Conservation (phyloP, 2,113 vertebrate genomes). For the Indri indri region DNA sequence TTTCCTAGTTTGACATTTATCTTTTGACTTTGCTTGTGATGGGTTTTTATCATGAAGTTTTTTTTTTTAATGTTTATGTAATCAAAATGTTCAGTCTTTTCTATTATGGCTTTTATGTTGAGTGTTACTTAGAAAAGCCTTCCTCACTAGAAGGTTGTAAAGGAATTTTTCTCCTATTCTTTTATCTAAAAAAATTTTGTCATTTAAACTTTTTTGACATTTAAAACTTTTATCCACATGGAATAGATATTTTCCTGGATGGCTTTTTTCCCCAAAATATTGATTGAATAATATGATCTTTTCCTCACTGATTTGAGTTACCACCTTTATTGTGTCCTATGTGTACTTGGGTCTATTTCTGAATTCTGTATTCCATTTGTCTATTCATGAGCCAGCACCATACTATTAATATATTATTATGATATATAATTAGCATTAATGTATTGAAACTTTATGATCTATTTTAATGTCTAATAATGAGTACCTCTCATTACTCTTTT, state of each 20-base stretch:
- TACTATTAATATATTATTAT: neutral
- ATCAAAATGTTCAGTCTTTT: neutral
- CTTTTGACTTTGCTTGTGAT: neutral
- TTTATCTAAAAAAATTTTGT: neutral
- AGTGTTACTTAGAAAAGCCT: neutral
- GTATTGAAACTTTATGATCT: neutral
- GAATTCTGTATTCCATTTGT: neutral
- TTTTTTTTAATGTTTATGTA: neutral
- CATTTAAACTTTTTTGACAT: neutral
- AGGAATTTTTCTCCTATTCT: slow-evolving; percentile 1
- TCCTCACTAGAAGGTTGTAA: neutral
- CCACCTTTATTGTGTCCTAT: neutral
- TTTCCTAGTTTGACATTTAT: neutral
- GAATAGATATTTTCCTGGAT: neutral
- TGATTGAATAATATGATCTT: neutral
- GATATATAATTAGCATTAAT: neutral
- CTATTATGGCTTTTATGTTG: neutral
- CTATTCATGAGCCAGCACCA: neutral
- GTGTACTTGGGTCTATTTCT: neutral
- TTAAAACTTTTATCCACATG: slow-evolving; percentile 5
- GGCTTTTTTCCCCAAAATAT: neutral
- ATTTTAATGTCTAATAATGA: slow-evolving; percentile 14
- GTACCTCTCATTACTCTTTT: neutral
- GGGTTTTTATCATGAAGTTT: neutral
- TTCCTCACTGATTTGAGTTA: neutral